Conservation (phyloP, 1,140 invertebrate species). For the Nixonia krombeini region DNA sequence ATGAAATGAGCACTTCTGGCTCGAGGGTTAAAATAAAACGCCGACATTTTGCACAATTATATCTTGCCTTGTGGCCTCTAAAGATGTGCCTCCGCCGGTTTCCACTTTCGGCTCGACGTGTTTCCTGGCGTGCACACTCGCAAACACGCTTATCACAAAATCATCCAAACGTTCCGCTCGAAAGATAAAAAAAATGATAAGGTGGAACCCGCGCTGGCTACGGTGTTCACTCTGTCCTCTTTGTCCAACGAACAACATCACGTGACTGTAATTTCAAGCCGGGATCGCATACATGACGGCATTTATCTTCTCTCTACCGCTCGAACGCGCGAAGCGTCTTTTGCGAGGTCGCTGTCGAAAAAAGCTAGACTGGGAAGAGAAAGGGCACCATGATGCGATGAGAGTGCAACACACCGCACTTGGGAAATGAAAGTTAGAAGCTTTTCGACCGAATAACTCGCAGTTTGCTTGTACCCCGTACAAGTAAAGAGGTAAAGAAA, state of each 20-base stretch:
- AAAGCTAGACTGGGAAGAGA: conserved; percentile 31
- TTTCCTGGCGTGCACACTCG: too few relatives aligned
- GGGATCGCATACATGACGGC: too few relatives aligned
- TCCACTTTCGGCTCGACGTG: conserved; percentile 12
- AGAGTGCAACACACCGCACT: conserved; percentile 43
- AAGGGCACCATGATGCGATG: conserved; percentile 30
- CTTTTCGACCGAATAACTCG: conserved; percentile 53
- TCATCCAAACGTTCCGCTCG: too few relatives aligned
- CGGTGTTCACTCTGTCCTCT: too few relatives aligned
- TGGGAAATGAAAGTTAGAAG: conserved; percentile 62
- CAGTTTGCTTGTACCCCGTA: conserved; percentile 33
- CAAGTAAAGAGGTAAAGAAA: conserved; percentile 21
- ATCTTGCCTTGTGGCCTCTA: conserved; percentile 31
- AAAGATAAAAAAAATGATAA: too few relatives aligned
- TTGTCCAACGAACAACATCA: too few relatives aligned
- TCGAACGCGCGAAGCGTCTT: neutral
- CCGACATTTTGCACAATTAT: conserved; percentile 57
- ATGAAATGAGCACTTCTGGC: conserved; percentile 30
- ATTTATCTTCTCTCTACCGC: too few relatives aligned
- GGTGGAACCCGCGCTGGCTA: too few relatives aligned
- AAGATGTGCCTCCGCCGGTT: conserved; percentile 13
- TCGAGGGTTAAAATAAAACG: conserved; percentile 50
- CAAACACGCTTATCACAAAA: too few relatives aligned
- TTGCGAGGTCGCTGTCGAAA: conserved; percentile 8
- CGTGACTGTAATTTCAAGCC: too few relatives aligned